phyloP scores from a whole-genome alignment of 2,797 vertebrate genomes.

The Chelonia mydas region DNA sequence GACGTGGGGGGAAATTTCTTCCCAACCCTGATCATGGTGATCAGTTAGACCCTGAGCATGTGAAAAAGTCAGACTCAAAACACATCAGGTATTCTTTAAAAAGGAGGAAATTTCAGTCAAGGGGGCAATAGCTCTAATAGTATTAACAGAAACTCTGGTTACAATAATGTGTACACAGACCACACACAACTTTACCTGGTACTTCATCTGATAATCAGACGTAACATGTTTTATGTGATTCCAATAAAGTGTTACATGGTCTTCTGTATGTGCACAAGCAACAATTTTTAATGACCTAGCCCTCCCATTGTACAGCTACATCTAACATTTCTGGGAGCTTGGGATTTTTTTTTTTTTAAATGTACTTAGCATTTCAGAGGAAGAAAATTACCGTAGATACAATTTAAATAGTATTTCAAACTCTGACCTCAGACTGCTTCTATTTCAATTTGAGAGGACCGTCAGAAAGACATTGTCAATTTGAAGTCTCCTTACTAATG shows the following conservation, averaged over 20 bases:
- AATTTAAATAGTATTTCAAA: background rate
- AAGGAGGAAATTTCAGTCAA: background rate
- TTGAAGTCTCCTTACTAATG: background rate
- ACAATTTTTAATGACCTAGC: background rate
- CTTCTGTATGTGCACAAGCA: too few relatives aligned
- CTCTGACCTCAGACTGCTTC: constrained; percentile 1
- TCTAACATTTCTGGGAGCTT: background rate
- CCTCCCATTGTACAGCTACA: background rate
- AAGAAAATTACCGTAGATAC: background rate
- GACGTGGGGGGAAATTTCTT: too few relatives aligned
- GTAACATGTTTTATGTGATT: background rate
- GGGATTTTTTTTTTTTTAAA: background rate
- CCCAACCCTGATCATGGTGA: too few relatives aligned
- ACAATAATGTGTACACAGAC: background rate
- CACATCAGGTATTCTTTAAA: background rate
- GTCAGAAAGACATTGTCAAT: background rate
- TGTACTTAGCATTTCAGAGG: constrained; percentile 7
- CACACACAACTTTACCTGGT: background rate
- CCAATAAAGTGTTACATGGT: background rate
- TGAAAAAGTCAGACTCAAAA: background rate
- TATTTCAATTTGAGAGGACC: background rate
- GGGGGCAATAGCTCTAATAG: background rate
- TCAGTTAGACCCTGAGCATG: background rate
- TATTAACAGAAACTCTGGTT: background rate
- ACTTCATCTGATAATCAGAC: background rate